These are phyloP conservation scores for Egretta garzetta DNA, from an alignment of 2,113 vertebrate genomes.

Conservation along the genomic window DNA sequence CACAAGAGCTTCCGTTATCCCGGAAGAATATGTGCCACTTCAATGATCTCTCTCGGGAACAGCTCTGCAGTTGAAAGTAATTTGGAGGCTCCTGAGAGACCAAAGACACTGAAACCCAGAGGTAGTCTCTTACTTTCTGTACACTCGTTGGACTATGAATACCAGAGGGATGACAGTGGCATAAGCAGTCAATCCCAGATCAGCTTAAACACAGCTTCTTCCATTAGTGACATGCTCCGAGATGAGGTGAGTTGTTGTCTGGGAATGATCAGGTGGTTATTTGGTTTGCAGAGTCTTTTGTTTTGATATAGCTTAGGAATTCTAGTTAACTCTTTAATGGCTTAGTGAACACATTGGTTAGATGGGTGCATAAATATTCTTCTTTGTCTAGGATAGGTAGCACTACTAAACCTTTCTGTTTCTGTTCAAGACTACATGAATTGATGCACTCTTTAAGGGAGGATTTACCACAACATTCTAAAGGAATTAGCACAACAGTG, in stretches of 20 bases:
- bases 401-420: background rate
- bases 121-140: slow-evolving; percentile 73
- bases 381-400: background rate
- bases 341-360: background rate
- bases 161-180: slow-evolving; percentile 72
- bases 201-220: slow-evolving; percentile 72
- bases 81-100: slow-evolving; percentile 72
- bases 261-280: background rate
- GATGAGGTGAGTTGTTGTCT: slow-evolving; percentile 80
- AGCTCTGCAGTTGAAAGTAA: slow-evolving; percentile 61
- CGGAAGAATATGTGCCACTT: slow-evolving; percentile 68
- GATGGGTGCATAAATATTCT: background rate
- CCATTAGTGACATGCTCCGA: slow-evolving; percentile 65
- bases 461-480: background rate
- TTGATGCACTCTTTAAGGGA: background rate
- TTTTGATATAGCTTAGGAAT: background rate
- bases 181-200: slow-evolving; percentile 72
- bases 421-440: background rate
- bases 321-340: background rate
- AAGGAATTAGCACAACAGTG: background rate
- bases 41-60: slow-evolving; percentile 77
- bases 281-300: background rate
- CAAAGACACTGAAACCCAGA: slow-evolving; percentile 78
- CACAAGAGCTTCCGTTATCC: slow-evolving; percentile 66
- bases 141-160: slow-evolving; percentile 69